These are phyloP conservation scores for Microcebus lehilahytsara DNA, from an alignment of 2,113 vertebrate species.

Conservation along the genomic window DNA sequence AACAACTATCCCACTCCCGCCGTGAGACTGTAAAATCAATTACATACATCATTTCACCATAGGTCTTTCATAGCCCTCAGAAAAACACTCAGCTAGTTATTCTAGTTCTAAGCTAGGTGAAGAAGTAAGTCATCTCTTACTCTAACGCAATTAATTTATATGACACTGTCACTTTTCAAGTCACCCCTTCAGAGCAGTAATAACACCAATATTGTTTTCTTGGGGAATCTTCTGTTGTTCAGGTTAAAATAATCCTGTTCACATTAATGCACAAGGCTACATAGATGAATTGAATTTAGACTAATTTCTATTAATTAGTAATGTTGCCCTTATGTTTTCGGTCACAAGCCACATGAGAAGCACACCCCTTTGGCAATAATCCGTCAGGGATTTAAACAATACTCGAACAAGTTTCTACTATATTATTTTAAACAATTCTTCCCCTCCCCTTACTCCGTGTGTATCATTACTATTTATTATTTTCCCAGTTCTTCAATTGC, in stretches of 20 bases:
- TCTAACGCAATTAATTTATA: constrained; percentile 27
- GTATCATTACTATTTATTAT: neutral
- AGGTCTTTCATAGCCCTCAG: neutral
- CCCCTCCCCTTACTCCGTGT: neutral
- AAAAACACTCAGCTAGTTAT: neutral
- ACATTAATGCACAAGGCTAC: neutral
- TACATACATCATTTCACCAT: neutral
- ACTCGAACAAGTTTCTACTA: neutral
- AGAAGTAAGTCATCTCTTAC: neutral
- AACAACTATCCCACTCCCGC: neutral
- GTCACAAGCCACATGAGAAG: neutral
- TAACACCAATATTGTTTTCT: neutral
- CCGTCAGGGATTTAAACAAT: neutral
- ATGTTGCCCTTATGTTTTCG: neutral
- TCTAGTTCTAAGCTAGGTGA: constrained; percentile 1
- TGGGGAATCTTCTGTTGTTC: neutral
- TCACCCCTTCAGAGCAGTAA: neutral
- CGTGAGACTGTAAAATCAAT: neutral
- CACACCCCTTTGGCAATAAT: neutral
- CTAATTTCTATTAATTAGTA: neutral
- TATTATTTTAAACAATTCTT: neutral
- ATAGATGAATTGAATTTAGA: neutral
- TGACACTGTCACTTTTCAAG: constrained; percentile 15
- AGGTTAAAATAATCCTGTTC: constrained; percentile 25
- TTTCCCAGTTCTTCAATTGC: neutral